Evolutionary conservation across 2,113 vertebrate genomes (phyloP).

Genomic region (Forbesichthys papilliferus): DNA sequence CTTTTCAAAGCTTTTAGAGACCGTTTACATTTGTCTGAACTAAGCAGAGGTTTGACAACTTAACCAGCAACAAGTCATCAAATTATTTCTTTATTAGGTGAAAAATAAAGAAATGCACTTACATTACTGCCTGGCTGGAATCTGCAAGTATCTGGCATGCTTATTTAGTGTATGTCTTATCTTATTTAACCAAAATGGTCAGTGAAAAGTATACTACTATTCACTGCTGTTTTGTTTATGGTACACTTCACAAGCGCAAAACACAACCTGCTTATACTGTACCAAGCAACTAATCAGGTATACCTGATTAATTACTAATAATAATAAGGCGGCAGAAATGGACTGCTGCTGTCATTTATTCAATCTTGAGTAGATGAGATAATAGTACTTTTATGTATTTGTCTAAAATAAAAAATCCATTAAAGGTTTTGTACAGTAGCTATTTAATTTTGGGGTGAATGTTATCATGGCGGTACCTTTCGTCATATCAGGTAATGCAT

Average conservation of each 20-base stretch:
- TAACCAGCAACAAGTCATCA: not conserved
- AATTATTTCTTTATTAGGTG: not conserved
- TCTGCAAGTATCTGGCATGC: too few species aligned
- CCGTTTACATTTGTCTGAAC: not conserved
- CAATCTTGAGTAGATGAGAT: not conserved
- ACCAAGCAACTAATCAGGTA: not conserved
- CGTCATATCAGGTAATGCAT: constrained; percentile 1
- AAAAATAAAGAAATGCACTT: constrained; percentile 11
- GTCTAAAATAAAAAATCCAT: too few species aligned
- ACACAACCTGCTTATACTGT: too few species aligned
- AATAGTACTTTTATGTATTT: not conserved
- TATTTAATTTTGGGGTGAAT: too few species aligned
- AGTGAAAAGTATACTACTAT: too few species aligned
- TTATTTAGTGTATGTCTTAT: too few species aligned
- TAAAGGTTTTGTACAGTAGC: too few species aligned
- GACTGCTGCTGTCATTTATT: not conserved
- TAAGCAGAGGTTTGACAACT: not conserved
- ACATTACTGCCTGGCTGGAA: too few species aligned
- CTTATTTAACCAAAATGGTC: too few species aligned
- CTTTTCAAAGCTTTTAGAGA: not conserved
- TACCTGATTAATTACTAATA: not conserved
- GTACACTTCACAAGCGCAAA: too few species aligned
- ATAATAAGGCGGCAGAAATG: not conserved
- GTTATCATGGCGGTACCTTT: constrained; percentile 1
- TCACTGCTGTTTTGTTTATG: too few species aligned